Base-by-base conservation (phyloP, 2,888 invertebrate species). In the Oasisia sp. region DNA sequence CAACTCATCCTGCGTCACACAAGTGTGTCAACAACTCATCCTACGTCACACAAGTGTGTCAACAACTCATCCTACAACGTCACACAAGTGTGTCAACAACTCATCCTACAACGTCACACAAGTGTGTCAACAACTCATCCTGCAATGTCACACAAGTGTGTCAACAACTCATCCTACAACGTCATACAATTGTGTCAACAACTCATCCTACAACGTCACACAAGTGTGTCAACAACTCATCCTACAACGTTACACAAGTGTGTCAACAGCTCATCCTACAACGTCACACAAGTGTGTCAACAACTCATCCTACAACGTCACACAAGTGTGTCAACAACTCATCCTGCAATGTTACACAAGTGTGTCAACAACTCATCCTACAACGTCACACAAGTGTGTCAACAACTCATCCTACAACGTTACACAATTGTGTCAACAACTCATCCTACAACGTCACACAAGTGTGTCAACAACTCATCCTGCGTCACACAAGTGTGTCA, bases 91-190 rank as follows among this genome's bases (percentile, higher is more conserved):
- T 5, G 44, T 45, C 32, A 50, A 91, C 94, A 91, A 91, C 50
- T 91, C 45, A 45, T 91, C 91, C 32, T 50, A 45, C 50, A 44
- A 74, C 27, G 19, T 19, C 27, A 50, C 50, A 50, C 50, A 50
- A 50, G 50, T 50, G 50, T 5, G 44, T 45, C 32, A 50, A 91
- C 94, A 91, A 91, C 50, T 91, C 45, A 45, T 91, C 91, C 32
- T 50, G 45, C 50, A 44, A 74, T 7, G 19, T 19, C 27, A 50
- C 50, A 50, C 50, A 50, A 50, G 50, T 50, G 50, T 5, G 44
- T 45, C 32, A 50, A 91, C 94, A 91, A 91, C 50, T 91, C 45
- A 45, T 91, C 91, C 32, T 50, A 45, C 50, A 44, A 74, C 27
- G 19, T 19, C 27, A 50, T 11, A 50, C 50, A 50, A 50, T 7